Conservation (phyloP, 2,888 invertebrate species). For the Polyploca ridens region DNA sequence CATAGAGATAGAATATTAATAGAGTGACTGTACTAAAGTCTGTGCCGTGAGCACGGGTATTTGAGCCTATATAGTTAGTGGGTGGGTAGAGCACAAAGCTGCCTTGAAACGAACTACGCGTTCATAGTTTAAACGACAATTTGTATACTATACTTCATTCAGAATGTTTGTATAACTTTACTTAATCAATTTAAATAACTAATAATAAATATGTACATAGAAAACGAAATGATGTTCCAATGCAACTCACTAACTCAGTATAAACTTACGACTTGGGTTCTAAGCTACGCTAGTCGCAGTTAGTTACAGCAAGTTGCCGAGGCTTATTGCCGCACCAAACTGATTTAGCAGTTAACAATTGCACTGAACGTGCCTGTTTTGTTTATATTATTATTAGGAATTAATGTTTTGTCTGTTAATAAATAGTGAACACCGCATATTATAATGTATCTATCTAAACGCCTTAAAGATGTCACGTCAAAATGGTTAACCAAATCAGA, state of each 20-base stretch:
- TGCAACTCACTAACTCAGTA: constrained; percentile 47
- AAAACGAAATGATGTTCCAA: constrained; percentile 40
- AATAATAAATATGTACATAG: constrained; percentile 13
- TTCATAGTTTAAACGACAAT: too few species aligned
- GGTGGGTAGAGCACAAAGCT: too few species aligned
- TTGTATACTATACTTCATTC: not conserved
- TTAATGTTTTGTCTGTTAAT: not conserved
- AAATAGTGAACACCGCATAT: too few species aligned
- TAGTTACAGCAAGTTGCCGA: constrained; percentile 54
- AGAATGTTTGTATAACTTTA: not conserved
- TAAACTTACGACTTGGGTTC: constrained; percentile 45
- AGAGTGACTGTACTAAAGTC: too few species aligned
- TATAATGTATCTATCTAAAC: too few species aligned
- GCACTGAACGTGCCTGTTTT: constrained; percentile 28
- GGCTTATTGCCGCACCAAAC: constrained; percentile 60
- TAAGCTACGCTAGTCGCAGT: constrained; percentile 57
- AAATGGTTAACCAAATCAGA: too few species aligned
- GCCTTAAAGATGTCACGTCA: too few species aligned
- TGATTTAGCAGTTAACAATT: constrained; percentile 56
- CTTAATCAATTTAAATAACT: too few species aligned
- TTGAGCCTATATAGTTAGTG: too few species aligned
- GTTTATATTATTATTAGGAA: constrained; percentile 4
- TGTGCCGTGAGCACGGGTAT: too few species aligned
- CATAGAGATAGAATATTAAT: too few species aligned
- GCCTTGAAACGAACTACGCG: too few species aligned